Evolutionary conservation across 1,140 invertebrate genomes (phyloP).

Genomic region (Zaprionus camerounensis): DNA sequence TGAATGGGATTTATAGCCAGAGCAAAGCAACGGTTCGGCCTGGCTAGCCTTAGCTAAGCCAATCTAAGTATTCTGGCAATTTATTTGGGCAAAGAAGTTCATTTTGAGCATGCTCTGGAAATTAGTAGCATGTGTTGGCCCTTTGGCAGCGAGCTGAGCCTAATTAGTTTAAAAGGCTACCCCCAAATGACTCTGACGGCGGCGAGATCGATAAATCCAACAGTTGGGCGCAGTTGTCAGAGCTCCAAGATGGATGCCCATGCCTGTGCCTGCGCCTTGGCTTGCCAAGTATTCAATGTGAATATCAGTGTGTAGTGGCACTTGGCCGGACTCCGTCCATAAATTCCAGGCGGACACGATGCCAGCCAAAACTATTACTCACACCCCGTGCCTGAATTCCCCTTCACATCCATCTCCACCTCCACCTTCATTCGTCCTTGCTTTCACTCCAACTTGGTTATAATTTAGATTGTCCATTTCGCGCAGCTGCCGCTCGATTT

Average conservation of each 20-base stretch:
- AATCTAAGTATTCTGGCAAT: constrained; percentile 54
- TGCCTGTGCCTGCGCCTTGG: constrained; percentile 45
- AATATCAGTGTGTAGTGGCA: constrained; percentile 59
- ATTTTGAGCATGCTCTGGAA: constrained; percentile 47
- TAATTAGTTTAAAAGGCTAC: constrained; percentile 78
- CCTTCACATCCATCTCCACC: constrained; percentile 15
- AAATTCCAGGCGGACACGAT: constrained; percentile 64
- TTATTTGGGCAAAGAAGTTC: constrained; percentile 75
- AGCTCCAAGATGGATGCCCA: constrained; percentile 58
- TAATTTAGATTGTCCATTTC: constrained; percentile 81
- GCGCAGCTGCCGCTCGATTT: constrained; percentile 79
- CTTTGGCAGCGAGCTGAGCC: constrained; percentile 39
- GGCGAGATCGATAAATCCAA: constrained; percentile 74
- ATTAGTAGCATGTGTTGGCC: constrained; percentile 75
- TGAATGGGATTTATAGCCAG: constrained; percentile 69
- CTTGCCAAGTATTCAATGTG: constrained; percentile 64
- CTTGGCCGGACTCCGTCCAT: constrained; percentile 67
- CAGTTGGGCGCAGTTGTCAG: constrained; percentile 75
- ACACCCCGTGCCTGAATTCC: constrained; percentile 46
- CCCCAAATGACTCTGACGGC: constrained; percentile 7
- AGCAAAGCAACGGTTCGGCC: constrained; percentile 12
- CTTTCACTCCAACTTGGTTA: constrained; percentile 43
- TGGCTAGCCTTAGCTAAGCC: constrained; percentile 12
- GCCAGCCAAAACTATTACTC: constrained; percentile 82
- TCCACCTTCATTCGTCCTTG: constrained; percentile 1